phyloP scores from a whole-genome alignment of 2,888 invertebrate genomes.

The Melanostoma mellinum region DNA sequence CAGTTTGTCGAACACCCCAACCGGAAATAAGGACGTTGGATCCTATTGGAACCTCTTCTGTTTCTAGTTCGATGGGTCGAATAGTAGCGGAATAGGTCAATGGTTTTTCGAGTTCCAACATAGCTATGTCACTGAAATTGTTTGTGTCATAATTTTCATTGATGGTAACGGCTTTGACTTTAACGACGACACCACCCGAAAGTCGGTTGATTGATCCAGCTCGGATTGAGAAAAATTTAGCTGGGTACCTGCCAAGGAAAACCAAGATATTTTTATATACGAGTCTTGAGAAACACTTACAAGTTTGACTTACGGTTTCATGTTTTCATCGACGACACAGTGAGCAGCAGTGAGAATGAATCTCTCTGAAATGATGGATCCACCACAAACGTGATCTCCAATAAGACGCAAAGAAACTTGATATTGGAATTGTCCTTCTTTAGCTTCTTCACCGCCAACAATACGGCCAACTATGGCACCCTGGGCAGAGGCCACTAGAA shows the following conservation, averaged over 20 bases:
- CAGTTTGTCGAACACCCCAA: conserved; percentile 76
- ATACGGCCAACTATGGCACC: conserved; percentile 73
- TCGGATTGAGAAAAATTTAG: conserved; percentile 76
- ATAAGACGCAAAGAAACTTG: conserved; percentile 78
- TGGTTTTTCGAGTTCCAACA: conserved; percentile 76
- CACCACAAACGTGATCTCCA: conserved; percentile 77
- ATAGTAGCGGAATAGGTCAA: conserved; percentile 75
- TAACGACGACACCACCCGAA: conserved; percentile 76
- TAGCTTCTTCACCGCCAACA: conserved; percentile 78
- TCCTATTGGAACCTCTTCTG: conserved; percentile 74
- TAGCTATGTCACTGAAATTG: conserved; percentile 76
- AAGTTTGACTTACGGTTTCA: conserved; percentile 34
- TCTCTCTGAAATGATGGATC: conserved; percentile 74
- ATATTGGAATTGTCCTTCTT: conserved; percentile 79
- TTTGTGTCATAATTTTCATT: conserved; percentile 75
- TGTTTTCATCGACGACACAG: conserved; percentile 75
- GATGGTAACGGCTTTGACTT: conserved; percentile 76
- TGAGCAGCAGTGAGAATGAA: conserved; percentile 78
- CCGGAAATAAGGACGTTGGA: conserved; percentile 76
- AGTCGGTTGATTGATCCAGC: conserved; percentile 79
- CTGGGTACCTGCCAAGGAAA: conserved; percentile 74
- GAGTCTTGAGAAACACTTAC: background rate
- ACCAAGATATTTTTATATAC: background rate
- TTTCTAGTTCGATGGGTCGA: conserved; percentile 76
- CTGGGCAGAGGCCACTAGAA: conserved; percentile 34